phyloP scores from a whole-genome alignment of 2,797 vertebrate genomes.

The Apogon hyalosoma region DNA sequence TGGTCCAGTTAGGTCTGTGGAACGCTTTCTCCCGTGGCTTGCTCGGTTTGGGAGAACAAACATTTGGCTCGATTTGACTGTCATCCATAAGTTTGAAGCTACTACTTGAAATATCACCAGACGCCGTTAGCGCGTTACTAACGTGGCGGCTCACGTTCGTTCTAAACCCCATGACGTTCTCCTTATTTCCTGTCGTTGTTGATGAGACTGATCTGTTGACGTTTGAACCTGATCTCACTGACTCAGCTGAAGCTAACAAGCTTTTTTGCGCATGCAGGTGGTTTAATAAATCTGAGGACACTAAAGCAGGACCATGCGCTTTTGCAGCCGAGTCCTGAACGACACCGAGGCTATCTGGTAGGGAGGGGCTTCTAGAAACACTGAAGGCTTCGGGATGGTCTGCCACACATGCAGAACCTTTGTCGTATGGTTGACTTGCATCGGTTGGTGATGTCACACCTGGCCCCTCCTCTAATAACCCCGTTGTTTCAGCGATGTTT shows the following conservation, averaged over 20 bases:
- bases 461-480: slow-evolving; percentile 19
- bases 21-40: slow-evolving; percentile 73
- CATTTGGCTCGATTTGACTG: slow-evolving; percentile 77
- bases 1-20: slow-evolving; percentile 50
- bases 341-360: slow-evolving; percentile 22
- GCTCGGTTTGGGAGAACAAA: slow-evolving; percentile 83
- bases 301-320: slow-evolving; percentile 30
- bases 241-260: slow-evolving; percentile 25
- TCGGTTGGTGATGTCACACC: slow-evolving; percentile 15
- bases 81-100: slow-evolving; percentile 77
- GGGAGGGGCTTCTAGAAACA: slow-evolving; percentile 36
- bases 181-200: slow-evolving; percentile 66
- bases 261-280: slow-evolving; percentile 22
- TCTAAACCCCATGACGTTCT: slow-evolving; percentile 72
- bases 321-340: slow-evolving; percentile 39
- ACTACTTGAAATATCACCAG: slow-evolving; percentile 68
- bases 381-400: slow-evolving; percentile 22
- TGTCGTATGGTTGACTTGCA: slow-evolving; percentile 43
- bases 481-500: not conserved
- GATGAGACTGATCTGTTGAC: slow-evolving; percentile 21
- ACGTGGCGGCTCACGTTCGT: slow-evolving; percentile 62
- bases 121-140: slow-evolving; percentile 44
- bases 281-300: slow-evolving; percentile 45
- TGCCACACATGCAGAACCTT: slow-evolving; percentile 34
- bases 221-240: slow-evolving; percentile 28